A percentile compares a stretch with the other conserved stretches of the same genome.
These are phyloP conservation scores for Calypte anna DNA, from an alignment of 2,113 vertebrate species.

Conservation along the genomic window DNA sequence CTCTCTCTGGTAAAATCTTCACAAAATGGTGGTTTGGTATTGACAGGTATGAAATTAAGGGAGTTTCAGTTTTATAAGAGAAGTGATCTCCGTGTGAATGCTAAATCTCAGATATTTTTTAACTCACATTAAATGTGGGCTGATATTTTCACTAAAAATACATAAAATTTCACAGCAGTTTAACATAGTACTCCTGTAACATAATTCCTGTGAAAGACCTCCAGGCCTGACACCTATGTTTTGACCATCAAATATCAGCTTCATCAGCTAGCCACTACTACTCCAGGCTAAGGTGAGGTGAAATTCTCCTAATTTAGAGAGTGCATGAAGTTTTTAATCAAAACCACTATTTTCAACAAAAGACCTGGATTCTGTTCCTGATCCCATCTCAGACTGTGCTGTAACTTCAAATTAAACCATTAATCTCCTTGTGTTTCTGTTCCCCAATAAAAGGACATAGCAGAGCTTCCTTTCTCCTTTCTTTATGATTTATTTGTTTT, in stretches of 20 bases:
- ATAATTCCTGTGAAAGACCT: neutral
- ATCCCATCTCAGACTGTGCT: conserved; percentile 7
- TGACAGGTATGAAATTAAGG: conserved; percentile 46
- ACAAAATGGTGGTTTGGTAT: conserved; percentile 27
- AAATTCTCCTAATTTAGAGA: conserved; percentile 46
- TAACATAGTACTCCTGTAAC: neutral
- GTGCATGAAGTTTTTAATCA: conserved; percentile 43
- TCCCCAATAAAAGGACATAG: conserved; percentile 26
- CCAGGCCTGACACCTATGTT: neutral
- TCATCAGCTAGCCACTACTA: neutral
- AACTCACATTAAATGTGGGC: neutral
- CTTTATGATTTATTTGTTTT: conserved; percentile 65
- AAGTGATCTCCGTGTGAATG: neutral
- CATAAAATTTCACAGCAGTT: neutral
- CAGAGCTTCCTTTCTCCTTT: conserved; percentile 17
- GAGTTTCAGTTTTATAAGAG: conserved; percentile 16
- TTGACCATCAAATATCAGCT: neutral
- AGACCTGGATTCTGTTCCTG: conserved; percentile 11
- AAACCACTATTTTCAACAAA: conserved; percentile 46
- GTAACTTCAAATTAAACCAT: conserved; percentile 45
- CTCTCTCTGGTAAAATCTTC: neutral
- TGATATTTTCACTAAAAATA: neutral
- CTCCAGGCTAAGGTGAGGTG: neutral
- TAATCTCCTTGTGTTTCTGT: neutral
- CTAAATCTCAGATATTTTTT: neutral